These are phyloP conservation scores for Ophion ventricosus DNA, from an alignment of 2,888 invertebrate genomes.

Conservation along the genomic window DNA sequence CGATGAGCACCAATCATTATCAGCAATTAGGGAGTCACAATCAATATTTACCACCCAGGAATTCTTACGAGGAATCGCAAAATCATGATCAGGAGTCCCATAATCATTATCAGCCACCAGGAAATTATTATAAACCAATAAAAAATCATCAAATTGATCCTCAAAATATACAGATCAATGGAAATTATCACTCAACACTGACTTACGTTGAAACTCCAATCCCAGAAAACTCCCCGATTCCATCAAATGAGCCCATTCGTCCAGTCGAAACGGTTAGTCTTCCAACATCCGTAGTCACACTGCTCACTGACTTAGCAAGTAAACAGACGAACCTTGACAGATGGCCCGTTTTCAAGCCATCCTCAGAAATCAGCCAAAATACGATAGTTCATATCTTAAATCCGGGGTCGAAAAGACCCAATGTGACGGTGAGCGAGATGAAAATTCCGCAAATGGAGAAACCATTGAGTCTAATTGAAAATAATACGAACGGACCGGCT, in stretches of 20 bases:
- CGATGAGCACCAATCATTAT: constrained; percentile 1
- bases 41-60: background rate
- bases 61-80: background rate
- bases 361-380: constrained; percentile 77
- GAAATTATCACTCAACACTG: constrained; percentile 16
- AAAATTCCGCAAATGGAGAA: constrained; percentile 54
- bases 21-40: background rate
- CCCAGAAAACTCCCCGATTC: background rate
- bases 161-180: constrained; percentile 15
- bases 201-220: constrained; percentile 13
- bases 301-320: constrained; percentile 52
- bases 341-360: constrained; percentile 67
- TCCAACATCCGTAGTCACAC: constrained; percentile 56
- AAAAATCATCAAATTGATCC: constrained; percentile 39
- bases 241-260: constrained; percentile 10
- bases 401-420: constrained; percentile 72
- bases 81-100: background rate
- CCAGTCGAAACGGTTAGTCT: constrained; percentile 54
- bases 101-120: constrained; percentile 10
- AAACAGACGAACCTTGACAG: constrained; percentile 41
- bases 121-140: background rate
- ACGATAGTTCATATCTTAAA: constrained; percentile 80
- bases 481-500: constrained; percentile 37
- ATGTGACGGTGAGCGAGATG: constrained; percentile 70
- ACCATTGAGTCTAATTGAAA: constrained; percentile 1